Evolutionary conservation across 2,113 vertebrate genomes (phyloP), one percentile per base, ranked within the genome.

Genomic region (Melanocharis versteri): DNA sequence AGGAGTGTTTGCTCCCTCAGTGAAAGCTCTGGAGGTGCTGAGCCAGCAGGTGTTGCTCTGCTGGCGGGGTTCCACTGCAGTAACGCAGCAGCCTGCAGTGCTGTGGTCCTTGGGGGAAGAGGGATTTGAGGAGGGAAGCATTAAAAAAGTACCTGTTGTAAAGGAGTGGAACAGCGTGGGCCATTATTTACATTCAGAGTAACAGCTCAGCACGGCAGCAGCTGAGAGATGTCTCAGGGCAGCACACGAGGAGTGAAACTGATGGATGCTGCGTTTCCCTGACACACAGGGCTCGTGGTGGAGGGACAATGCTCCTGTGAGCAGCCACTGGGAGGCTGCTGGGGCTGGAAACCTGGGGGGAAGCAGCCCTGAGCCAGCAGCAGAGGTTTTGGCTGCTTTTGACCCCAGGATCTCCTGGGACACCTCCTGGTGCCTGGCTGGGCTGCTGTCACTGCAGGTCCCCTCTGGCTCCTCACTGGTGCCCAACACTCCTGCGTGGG

Each of bases 281-380:
- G 3, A 2, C 3, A 1, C 1, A 4, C 7, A 4, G 18, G 10
- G 57, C 20, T 61, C 0, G 0, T 10, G 19, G 18, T 57, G 37
- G 26, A 9, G 10, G 19, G 60, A 53, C 60, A 15, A 1, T 2
- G 47, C 33, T 42, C 11, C 18, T 7, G 19, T 5, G 15, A 35
- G 60, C 60, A 31, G 48, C 53, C 6, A 11, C 33, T 24, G 60
- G 4, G 20, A 35, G 40, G 57, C 33, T 69, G 50, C 58, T 35
- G 48, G 27, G 28, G 37, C 47, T 83, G 83, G 40, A 54, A 21
- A 14, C 27, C 10, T 21, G 57, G 7, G 10, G 24, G 22, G 15
- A 56, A 47, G 37, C 17, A 14, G 8, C 37, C 15, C 45, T 1
- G 7, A 28, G n/a, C 11, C 2, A 0, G 22, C 5, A 6, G 15